Conservation (phyloP, 2,888 invertebrate species). For the Arctia plantaginis region DNA sequence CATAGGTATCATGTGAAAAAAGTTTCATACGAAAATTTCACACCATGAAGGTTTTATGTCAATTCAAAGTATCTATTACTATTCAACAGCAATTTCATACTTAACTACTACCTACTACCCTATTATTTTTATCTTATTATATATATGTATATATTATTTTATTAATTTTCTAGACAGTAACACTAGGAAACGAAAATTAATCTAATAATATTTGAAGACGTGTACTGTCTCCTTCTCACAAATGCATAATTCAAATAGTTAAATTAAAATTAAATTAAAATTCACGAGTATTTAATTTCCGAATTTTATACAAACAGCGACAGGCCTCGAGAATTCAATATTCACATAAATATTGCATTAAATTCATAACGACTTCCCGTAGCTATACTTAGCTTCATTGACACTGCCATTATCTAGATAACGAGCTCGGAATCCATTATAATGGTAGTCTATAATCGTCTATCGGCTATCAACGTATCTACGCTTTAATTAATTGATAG, state of each 20-base stretch:
- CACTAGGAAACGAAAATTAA: too few relatives aligned
- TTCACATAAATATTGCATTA: slow-evolving; percentile 22
- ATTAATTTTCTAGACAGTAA: too few relatives aligned
- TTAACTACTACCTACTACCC: too few relatives aligned
- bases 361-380: slow-evolving; percentile 15
- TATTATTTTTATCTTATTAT: too few relatives aligned
- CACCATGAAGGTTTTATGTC: too few relatives aligned
- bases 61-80: too few relatives aligned
- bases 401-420: slow-evolving; percentile 33
- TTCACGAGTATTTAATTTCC: neutral
- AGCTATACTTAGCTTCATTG: slow-evolving; percentile 33
- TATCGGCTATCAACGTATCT: slow-evolving; percentile 32
- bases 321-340: slow-evolving; percentile 20
- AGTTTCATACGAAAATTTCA: too few relatives aligned
- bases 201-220: too few relatives aligned
- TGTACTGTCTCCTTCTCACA: neutral
- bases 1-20: too few relatives aligned
- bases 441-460: slow-evolving; percentile 27
- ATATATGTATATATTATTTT: too few relatives aligned
- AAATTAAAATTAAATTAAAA: neutral
- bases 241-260: neutral
- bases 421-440: slow-evolving; percentile 39
- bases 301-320: neutral
- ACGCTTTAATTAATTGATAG: slow-evolving; percentile 47
- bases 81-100: too few relatives aligned